Conservation (phyloP, 2,797 vertebrate genomes). For the Mormyrus proboscirostris region DNA sequence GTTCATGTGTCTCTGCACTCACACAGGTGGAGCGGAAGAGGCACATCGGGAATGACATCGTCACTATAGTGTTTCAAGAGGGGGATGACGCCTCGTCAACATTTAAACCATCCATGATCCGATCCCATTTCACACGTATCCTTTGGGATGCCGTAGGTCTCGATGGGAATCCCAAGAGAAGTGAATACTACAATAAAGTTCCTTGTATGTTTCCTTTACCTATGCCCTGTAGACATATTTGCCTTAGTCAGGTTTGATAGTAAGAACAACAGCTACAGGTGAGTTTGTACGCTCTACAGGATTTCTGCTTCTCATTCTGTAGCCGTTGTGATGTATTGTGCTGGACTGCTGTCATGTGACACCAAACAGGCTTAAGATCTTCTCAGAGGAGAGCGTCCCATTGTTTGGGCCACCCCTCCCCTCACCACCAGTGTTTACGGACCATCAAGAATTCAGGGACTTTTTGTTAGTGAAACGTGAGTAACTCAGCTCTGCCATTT, state of each 20-base stretch:
- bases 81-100: constrained; percentile 67
- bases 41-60: constrained; percentile 21
- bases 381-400: constrained; percentile 96
- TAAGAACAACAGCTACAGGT: constrained; percentile 95
- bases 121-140: constrained; percentile 99
- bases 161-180: background rate
- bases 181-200: background rate
- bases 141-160: constrained; percentile 43
- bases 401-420: constrained; percentile 95
- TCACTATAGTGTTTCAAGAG: constrained; percentile 22
- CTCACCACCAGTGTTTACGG: constrained; percentile 90
- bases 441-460: constrained; percentile 99
- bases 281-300: constrained; percentile 32
- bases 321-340: background rate
- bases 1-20: background rate
- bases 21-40: constrained; percentile 13
- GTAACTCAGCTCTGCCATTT: constrained; percentile 33
- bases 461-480: constrained; percentile 98
- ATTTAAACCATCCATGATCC: constrained; percentile 99
- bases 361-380: constrained; percentile 87
- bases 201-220: background rate
- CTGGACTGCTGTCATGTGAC: constrained; percentile 26
- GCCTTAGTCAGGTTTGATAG: constrained; percentile 96
- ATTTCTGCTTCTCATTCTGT: background rate
- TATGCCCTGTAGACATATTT: constrained; percentile 84